Base-by-base conservation (phyloP, 2,888 invertebrate species). In the Trisateles emortualis region DNA sequence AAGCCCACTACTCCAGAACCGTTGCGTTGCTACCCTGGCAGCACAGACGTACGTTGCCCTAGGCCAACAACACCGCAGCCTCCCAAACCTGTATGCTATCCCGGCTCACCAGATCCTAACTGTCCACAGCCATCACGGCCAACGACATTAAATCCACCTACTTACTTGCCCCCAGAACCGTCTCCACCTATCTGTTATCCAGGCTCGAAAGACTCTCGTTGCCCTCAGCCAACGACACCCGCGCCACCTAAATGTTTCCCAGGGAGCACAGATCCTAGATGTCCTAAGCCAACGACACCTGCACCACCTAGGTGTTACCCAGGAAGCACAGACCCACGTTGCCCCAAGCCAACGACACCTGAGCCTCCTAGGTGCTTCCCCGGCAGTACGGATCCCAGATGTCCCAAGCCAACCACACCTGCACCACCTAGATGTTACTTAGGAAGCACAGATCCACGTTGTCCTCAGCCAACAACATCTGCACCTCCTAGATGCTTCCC, bases 371-470 rank as follows among this genome's bases (percentile, higher is more conserved):
- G n/a, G 9, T 64, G 64, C 1, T 64, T 1, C 11, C 79, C 85
- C 0, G 88, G 87, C 0, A 79, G 78, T 0, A 59, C 71, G 0
- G 79, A 92, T 61, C 79, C 84, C 0, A 56, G 77, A 3, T 89
- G 88, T 24, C 88, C 84, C 0, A 74, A 72, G 54, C 78, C 78
- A 8, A 64, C 64, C 9, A 57, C 64, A 2, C 56, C 60, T n/a
- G 41, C 26, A 1, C 36, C 52, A 10, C 64, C 67, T 4, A 39
- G 40, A 0, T 70, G 67, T 35, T 68, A 35, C 38, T 58, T 64
- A 0, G 66, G 69, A 0, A 55, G 44, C 5, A 52, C 33, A 1
- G 62, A 72, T 14, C 52, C 67, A 0, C 38, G 64, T 4, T 72
- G 68, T 26, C 68, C 69, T 1, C 36, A 57, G 24, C 60, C 66